These are phyloP conservation scores for Hippocampus barbouri DNA, from an alignment of 2,113 vertebrate genomes.

Conservation along the genomic window DNA sequence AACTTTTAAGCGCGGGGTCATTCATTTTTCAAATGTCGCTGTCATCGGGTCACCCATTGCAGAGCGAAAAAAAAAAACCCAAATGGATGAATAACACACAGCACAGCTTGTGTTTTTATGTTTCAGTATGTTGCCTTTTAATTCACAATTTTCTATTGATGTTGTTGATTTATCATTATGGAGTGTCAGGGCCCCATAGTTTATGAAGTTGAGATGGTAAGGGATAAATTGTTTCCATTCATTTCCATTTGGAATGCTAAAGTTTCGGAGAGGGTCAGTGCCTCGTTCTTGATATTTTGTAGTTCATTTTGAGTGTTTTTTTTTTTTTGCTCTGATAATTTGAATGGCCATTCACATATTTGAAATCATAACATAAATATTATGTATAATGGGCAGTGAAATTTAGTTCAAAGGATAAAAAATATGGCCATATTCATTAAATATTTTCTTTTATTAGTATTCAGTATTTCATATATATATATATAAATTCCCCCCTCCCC, in stretches of 20 bases:
- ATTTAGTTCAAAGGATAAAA: neutral
- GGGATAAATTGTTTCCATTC: conserved; percentile 1
- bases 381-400: neutral
- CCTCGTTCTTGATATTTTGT: neutral
- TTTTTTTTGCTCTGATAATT: neutral
- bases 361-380: neutral
- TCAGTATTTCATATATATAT: neutral
- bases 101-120: conserved; percentile 37
- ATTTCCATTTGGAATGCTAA: neutral
- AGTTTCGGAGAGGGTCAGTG: neutral
- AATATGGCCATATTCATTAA: neutral
- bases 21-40: conserved; percentile 63
- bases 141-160: conserved; percentile 58
- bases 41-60: conserved; percentile 49
- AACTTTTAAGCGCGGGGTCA: conserved; percentile 55
- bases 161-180: conserved; percentile 45
- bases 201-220: conserved; percentile 30
- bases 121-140: conserved; percentile 48
- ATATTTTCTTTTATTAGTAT: too few relatives aligned
- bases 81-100: conserved; percentile 57
- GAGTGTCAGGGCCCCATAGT: conserved; percentile 11
- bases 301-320: neutral
- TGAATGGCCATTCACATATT: neutral
- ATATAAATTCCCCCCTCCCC: neutral
- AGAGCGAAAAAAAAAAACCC: conserved; percentile 37